A percentile compares a stretch with the other conserved stretches of the same genome.
These are phyloP conservation scores for Pseudoips prasinana DNA, from an alignment of 2,888 invertebrate species.

Conservation along the genomic window DNA sequence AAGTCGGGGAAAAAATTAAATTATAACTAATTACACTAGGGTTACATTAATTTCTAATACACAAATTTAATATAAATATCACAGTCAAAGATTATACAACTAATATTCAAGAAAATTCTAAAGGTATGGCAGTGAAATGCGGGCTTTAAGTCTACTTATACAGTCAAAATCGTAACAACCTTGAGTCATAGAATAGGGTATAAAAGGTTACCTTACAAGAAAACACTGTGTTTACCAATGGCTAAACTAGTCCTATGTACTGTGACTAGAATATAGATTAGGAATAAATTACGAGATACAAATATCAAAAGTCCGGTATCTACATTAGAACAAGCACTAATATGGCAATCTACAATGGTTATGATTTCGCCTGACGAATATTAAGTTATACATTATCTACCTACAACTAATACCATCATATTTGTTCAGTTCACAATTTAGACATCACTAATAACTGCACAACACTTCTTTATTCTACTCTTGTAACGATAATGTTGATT, in stretches of 20 bases:
- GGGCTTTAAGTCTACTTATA: conserved; percentile 45
- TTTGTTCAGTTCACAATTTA: conserved; percentile 22
- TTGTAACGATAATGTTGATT: conserved; percentile 32
- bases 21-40: conserved; percentile 45
- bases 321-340: conserved; percentile 58
- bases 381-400: conserved; percentile 34
- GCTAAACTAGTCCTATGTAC: conserved; percentile 71
- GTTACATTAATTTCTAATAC: conserved; percentile 72
- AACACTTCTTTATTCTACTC: conserved; percentile 18
- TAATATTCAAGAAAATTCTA: conserved; percentile 65
- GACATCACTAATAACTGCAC: conserved; percentile 28
- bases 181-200: conserved; percentile 38
- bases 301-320: conserved; percentile 57
- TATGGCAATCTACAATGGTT: conserved; percentile 45
- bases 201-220: conserved; percentile 31
- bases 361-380: conserved; percentile 32
- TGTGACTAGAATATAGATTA: conserved; percentile 76
- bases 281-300: conserved; percentile 71
- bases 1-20: conserved; percentile 33
- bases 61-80: conserved; percentile 80
- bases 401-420: conserved; percentile 31
- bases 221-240: conserved; percentile 42
- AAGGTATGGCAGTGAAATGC: conserved; percentile 75
- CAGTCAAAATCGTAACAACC: conserved; percentile 51
- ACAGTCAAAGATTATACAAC: conserved; percentile 79